phyloP scores from a whole-genome alignment of 2,797 vertebrate genomes.

The Karalla daura region DNA sequence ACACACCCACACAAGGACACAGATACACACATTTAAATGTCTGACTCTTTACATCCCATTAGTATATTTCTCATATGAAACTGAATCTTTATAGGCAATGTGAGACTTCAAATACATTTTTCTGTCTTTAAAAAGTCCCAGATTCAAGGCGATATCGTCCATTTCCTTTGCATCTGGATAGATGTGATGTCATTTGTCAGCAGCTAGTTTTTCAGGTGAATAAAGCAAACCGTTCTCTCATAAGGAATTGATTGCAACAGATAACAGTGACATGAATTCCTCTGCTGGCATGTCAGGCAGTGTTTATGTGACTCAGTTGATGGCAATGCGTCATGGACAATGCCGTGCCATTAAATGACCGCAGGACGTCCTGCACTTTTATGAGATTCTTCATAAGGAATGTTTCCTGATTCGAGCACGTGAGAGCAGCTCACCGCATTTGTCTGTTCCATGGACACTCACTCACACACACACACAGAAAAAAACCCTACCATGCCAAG shows the following conservation, averaged over 20 bases:
- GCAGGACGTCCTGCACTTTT: conserved; percentile 81
- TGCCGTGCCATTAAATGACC: conserved; percentile 78
- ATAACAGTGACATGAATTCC: conserved; percentile 38
- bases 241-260: conserved; percentile 3
- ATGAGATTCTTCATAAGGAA: conserved; percentile 77
- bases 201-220: conserved; percentile 18
- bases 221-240: conserved; percentile 7
- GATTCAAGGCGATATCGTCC: background rate
- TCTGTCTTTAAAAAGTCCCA: background rate
- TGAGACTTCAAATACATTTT: background rate
- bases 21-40: conserved; percentile 15
- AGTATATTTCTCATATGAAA: conserved; percentile 16
- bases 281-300: conserved; percentile 68
- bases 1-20: no score
- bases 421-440: conserved; percentile 66
- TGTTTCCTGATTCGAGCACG: conserved; percentile 72
- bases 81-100: background rate
- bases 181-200: conserved; percentile 15
- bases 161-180: background rate
- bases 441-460: conserved; percentile 66
- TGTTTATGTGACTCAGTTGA: conserved; percentile 81
- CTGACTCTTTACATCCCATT: conserved; percentile 12
- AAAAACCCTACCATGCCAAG: conserved; percentile 20
- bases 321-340: conserved; percentile 80
- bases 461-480: conserved; percentile 63